These are phyloP conservation scores for Graptemys geographica DNA, from an alignment of 2,797 vertebrate species.

Conservation along the genomic window DNA sequence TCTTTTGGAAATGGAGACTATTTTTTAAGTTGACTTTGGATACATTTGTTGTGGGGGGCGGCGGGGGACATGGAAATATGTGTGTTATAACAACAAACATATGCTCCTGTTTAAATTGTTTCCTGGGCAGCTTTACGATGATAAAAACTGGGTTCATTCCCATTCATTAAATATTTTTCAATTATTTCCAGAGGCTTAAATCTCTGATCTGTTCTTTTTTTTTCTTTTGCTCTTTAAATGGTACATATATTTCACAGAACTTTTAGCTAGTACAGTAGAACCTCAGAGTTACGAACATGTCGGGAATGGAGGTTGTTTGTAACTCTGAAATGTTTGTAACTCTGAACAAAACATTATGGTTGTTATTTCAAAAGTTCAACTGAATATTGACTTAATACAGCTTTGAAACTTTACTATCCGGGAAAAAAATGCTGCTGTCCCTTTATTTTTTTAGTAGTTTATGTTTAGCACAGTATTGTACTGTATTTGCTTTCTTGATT, in stretches of 20 bases:
- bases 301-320: too few relatives aligned
- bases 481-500: too few relatives aligned
- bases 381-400: too few relatives aligned
- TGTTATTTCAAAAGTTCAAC: too few relatives aligned
- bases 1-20: neutral
- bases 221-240: neutral
- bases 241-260: neutral
- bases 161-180: neutral
- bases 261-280: neutral
- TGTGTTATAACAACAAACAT: rapidly evolving
- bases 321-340: too few relatives aligned
- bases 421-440: too few relatives aligned
- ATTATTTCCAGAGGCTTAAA: neutral
- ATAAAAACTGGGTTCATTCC: neutral
- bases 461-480: too few relatives aligned
- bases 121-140: neutral
- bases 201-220: neutral
- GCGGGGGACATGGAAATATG: neutral
- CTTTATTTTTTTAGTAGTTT: too few relatives aligned
- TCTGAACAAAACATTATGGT: too few relatives aligned
- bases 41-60: rapidly evolving
- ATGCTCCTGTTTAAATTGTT: rapidly evolving
- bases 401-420: too few relatives aligned
- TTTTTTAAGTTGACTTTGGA: neutral
- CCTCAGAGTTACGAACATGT: too few relatives aligned